Base-by-base conservation (phyloP, 2,888 invertebrate genomes). In the Argyresthia goedartella region DNA sequence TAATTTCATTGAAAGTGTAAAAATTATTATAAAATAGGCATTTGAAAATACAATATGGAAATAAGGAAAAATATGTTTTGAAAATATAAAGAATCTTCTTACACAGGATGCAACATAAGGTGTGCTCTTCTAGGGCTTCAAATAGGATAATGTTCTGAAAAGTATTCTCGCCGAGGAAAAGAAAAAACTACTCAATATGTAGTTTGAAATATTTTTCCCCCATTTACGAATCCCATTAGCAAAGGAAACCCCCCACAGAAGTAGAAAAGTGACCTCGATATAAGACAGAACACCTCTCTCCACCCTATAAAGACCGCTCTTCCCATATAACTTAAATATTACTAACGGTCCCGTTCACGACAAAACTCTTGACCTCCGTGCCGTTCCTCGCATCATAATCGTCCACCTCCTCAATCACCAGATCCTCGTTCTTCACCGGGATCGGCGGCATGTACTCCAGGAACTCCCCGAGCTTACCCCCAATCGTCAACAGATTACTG, bases 391-490 rank as follows among this genome's bases (percentile, higher is more conserved):
- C 63, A 53, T 81, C 81, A 53, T 80, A 76, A 54, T 82, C 82
- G 1, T 77, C 71, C 13, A 86, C 74, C 60, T 82, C 82, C 54
- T 84, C 86, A 0, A 76, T 66, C 7, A 84, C 64, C 7, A 85
- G 69, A 51, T 85, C 81, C 53, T 84, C 82, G 43, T 69, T 85
- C 36, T 77, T 77, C 9, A 81, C 84, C 1, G 82, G 81, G 7
- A 81, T 64, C 0, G 78, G 80, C 0, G 82, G 81, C 41, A 78
- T 65, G 0, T 73, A 59, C 41, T 82, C 80, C 0, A 86, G 62
- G 1, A 86, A 55, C 54, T 84, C 81, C 0, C 82, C 82, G 0
- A 86, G 61, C 55, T 86, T 86, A 11, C 81, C 67, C 0, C 81
- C 75, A 0, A 82, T 76, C 0, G 81, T 73, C 8, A 85, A 57